Evolutionary conservation across 2,113 vertebrate species (phyloP).

Genomic region (Bettongia penicillata): DNA sequence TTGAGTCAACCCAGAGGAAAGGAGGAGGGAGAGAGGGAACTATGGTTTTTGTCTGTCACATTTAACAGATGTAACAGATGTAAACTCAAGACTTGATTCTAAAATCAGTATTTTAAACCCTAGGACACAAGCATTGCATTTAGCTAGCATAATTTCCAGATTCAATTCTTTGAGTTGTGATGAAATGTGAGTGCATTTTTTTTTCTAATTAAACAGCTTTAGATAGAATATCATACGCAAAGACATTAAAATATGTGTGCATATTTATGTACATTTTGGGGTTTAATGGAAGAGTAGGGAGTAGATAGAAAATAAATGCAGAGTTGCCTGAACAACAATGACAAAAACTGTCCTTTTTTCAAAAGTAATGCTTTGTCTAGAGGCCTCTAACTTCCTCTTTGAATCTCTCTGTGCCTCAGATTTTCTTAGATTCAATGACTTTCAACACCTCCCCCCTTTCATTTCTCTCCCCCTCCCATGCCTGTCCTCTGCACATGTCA

Average conservation of each 20-base stretch:
- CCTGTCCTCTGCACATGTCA: constrained; percentile 4
- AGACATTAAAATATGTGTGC: neutral
- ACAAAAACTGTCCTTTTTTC: neutral
- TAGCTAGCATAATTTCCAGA: neutral
- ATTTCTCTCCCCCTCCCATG: neutral
- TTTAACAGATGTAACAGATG: neutral
- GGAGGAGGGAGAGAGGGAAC: neutral
- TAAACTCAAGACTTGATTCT: neutral
- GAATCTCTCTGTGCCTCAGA: neutral
- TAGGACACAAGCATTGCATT: neutral
- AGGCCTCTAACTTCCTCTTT: neutral
- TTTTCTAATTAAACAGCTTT: neutral
- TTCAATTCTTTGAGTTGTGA: neutral
- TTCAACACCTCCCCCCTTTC: neutral
- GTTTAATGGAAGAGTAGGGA: neutral
- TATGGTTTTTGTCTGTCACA: neutral
- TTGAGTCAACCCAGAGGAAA: neutral
- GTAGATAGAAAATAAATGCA: neutral
- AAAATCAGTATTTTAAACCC: neutral
- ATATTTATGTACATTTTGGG: neutral
- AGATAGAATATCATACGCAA: neutral
- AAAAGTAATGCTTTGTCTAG: neutral
- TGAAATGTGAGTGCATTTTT: neutral
- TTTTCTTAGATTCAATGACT: constrained; percentile 14
- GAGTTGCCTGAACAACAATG: neutral